A percentile compares a stretch with the other conserved stretches of the same genome.
These are phyloP conservation scores for Oscheius sp. DNA, from an alignment of 2,888 invertebrate genomes.

Conservation along the genomic window DNA sequence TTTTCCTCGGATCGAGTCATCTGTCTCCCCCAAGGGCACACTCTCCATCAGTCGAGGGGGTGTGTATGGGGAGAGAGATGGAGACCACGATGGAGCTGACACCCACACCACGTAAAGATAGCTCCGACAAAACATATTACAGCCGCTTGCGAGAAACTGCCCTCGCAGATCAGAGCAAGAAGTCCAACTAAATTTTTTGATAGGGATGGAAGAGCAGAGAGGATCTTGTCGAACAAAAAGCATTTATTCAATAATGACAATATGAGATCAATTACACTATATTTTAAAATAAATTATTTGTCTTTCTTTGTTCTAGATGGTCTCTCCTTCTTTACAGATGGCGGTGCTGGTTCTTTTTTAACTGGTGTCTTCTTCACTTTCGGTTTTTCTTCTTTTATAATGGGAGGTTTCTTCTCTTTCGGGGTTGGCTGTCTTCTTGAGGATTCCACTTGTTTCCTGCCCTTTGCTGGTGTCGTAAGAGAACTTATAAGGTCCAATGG, in stretches of 20 bases:
- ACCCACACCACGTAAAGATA: constrained; percentile 38
- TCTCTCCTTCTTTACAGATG: not conserved
- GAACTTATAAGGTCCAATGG: constrained; percentile 14
- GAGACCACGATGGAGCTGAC: constrained; percentile 20
- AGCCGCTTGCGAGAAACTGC: constrained; percentile 18
- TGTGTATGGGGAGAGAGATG: too few relatives aligned
- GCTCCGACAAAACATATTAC: constrained; percentile 38
- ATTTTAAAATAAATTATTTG: not conserved
- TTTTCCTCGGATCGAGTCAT: not conserved
- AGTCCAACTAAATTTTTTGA: too few relatives aligned
- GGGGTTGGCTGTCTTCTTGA: too few relatives aligned
- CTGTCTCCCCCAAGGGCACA: not conserved
- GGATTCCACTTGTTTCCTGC: too few relatives aligned
- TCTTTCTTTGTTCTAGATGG: not conserved
- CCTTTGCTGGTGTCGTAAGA: not conserved
- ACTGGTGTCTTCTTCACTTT: not conserved
- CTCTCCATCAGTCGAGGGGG: not conserved
- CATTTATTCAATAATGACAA: not conserved
- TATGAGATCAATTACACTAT: not conserved
- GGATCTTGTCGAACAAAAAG: too few relatives aligned
- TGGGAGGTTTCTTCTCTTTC: too few relatives aligned
- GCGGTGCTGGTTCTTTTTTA: not conserved
- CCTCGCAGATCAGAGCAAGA: constrained; percentile 10
- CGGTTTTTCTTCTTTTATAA: constrained; percentile 12
- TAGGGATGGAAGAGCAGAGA: too few relatives aligned